These are phyloP conservation scores for Leistus spinibarbis DNA, from an alignment of 2,888 invertebrate genomes.

Conservation along the genomic window DNA sequence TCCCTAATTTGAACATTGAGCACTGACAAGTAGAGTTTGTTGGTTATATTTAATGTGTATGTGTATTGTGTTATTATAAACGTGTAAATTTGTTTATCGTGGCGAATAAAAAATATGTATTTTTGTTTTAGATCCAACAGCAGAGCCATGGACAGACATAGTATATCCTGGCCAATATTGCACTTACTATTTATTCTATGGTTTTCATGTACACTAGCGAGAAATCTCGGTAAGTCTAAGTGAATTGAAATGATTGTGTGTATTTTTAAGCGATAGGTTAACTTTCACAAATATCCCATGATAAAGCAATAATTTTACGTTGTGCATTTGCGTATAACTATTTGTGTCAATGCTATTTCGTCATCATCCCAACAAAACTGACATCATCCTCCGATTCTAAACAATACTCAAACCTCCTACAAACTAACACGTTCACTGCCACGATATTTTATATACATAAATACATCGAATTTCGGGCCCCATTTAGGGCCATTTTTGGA, in stretches of 20 bases:
- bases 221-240: slow-evolving; percentile 27
- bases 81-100: background rate
- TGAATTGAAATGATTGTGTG: slow-evolving; percentile 8
- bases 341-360: background rate
- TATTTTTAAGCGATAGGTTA: background rate
- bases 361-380: background rate
- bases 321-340: background rate
- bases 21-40: too few species aligned
- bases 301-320: background rate
- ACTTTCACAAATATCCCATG: background rate
- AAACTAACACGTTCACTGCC: too few species aligned
- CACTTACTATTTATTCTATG: slow-evolving; percentile 33
- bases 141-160: slow-evolving; percentile 24
- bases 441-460: too few species aligned
- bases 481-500: too few species aligned
- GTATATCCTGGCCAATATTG: slow-evolving; percentile 28
- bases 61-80: background rate
- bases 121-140: background rate
- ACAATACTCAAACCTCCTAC: background rate
- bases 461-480: too few species aligned
- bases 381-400: background rate
- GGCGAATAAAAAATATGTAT: too few species aligned
- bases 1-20: too few species aligned
- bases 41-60: background rate
- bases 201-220: slow-evolving; percentile 31